Conservation (phyloP, 1,140 invertebrate species). For the Agrypnia vestita region DNA sequence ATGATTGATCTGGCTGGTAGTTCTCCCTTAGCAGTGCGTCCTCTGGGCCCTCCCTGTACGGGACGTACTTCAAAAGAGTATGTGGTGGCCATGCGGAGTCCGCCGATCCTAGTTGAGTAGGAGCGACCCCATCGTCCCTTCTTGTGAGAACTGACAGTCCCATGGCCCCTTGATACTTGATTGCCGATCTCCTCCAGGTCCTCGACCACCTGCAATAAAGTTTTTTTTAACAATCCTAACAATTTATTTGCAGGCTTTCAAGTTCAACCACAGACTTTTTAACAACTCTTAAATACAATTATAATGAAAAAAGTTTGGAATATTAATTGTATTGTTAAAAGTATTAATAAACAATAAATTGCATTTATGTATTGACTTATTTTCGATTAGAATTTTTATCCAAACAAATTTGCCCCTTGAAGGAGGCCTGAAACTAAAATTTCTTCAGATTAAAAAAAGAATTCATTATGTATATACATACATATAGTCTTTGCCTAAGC, state of each 20-base stretch:
- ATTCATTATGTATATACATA: too few relatives aligned
- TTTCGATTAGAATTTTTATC: too few relatives aligned
- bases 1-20: slow-evolving; percentile 74
- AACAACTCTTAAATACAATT: too few relatives aligned
- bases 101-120: slow-evolving; percentile 75
- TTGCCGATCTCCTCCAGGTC: slow-evolving; percentile 66
- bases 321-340: too few relatives aligned
- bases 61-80: slow-evolving; percentile 84
- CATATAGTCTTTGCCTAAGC: too few relatives aligned
- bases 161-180: slow-evolving; percentile 43
- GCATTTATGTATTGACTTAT: too few relatives aligned
- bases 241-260: neutral
- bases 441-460: too few relatives aligned
- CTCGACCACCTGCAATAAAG: slow-evolving; percentile 68
- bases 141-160: slow-evolving; percentile 29
- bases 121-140: slow-evolving; percentile 63
- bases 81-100: slow-evolving; percentile 83
- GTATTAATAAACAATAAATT: too few relatives aligned
- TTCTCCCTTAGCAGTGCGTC: slow-evolving; percentile 66
- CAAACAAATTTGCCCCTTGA: too few relatives aligned
- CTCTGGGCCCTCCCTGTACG: slow-evolving; percentile 59
- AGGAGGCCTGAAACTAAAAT: too few relatives aligned
- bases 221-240: neutral
- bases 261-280: too few relatives aligned
- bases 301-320: too few relatives aligned